These are phyloP conservation scores for Chroicocephalus ridibundus DNA, from an alignment of 2,113 vertebrate genomes.

Conservation along the genomic window DNA sequence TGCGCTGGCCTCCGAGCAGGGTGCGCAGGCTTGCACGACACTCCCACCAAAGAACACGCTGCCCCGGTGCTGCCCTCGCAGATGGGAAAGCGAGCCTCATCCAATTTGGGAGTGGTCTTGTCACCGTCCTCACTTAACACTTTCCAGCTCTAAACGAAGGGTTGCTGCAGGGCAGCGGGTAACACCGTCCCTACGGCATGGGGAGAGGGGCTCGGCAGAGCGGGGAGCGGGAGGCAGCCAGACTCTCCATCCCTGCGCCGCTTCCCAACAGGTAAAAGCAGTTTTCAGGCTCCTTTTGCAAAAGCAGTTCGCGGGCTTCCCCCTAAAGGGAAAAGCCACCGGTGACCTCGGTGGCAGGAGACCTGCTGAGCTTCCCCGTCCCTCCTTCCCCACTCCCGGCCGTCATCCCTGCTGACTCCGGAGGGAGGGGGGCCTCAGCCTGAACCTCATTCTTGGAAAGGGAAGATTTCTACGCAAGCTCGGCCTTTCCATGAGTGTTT, in stretches of 20 bases:
- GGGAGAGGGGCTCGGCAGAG: not conserved
- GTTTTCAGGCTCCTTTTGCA: accelerated
- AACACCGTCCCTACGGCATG: accelerated
- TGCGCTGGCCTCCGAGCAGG: not conserved
- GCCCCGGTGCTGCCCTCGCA: not conserved
- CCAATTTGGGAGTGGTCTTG: not conserved
- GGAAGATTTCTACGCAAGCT: not conserved
- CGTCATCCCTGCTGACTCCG: not conserved
- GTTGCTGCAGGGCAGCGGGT: not conserved
- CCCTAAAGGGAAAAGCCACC: not conserved
- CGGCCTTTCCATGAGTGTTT: not conserved
- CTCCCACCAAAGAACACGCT: not conserved
- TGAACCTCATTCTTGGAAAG: not conserved
- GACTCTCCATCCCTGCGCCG: not conserved
- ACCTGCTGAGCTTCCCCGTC: accelerated
- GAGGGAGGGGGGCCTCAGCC: not conserved
- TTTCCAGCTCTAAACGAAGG: not conserved
- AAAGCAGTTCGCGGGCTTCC: accelerated
- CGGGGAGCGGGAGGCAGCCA: accelerated
- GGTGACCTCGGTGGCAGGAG: not conserved
- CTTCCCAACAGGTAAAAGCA: not conserved
- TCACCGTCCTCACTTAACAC: accelerated
- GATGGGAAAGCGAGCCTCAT: not conserved
- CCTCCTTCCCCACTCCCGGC: not conserved
- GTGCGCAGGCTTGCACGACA: not conserved